Conservation (phyloP, 2,797 vertebrate species). For the Ispidina lecontei region DNA sequence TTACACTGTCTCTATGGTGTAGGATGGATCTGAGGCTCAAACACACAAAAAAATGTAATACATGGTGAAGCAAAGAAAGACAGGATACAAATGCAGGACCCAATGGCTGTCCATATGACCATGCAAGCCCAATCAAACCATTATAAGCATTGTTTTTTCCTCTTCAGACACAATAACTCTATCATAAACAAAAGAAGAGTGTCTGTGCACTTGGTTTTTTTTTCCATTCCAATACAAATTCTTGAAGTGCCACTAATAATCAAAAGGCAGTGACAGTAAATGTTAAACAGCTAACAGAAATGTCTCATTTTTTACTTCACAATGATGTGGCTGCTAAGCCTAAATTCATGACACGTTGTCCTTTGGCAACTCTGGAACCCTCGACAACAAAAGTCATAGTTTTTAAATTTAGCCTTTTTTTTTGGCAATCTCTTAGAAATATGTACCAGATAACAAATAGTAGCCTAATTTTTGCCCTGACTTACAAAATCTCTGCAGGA, state of each 20-base stretch:
- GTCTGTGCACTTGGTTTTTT: not conserved
- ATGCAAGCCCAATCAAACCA: not conserved
- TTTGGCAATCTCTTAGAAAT: conserved; percentile 35
- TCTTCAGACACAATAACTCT: not conserved
- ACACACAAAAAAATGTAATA: not conserved
- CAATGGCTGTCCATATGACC: not conserved
- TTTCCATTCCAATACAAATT: not conserved
- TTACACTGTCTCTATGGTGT: accelerated
- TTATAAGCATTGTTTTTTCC: not conserved
- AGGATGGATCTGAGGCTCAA: not conserved
- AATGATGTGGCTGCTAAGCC: not conserved
- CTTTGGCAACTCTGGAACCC: conserved; percentile 8
- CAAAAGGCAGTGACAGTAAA: not conserved
- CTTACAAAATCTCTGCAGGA: conserved; percentile 41
- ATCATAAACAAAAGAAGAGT: not conserved
- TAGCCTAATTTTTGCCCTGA: conserved; percentile 1
- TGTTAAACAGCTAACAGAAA: not conserved
- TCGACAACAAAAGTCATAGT: not conserved
- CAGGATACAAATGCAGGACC: not conserved
- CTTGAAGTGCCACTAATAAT: not conserved
- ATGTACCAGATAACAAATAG: conserved; percentile 18
- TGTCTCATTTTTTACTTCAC: not conserved
- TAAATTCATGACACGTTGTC: conserved; percentile 22
- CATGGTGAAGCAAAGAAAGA: not conserved
- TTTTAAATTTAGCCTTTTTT: conserved; percentile 34